Evolutionary conservation across 2,797 vertebrate species (phyloP).

Genomic region (Lophura swinhoii): DNA sequence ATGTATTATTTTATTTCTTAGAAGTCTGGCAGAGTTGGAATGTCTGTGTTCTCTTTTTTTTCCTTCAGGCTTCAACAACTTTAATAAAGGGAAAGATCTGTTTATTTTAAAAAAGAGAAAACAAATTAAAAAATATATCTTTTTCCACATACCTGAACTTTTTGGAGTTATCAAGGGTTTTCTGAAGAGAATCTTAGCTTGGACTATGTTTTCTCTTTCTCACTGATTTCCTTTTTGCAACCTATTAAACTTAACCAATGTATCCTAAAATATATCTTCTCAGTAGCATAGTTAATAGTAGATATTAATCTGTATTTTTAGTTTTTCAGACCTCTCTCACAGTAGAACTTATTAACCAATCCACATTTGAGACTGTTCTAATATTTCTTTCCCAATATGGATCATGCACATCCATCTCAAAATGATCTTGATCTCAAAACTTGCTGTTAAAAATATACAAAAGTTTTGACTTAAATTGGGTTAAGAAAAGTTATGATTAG

Average conservation of each 20-base stretch:
- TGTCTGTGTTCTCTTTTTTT: neutral
- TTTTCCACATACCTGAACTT: neutral
- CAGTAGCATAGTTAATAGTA: neutral
- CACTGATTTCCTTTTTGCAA: neutral
- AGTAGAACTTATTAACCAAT: neutral
- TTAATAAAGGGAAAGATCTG: neutral
- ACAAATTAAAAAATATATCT: neutral
- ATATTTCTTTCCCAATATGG: neutral
- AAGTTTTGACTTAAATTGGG: neutral
- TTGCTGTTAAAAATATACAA: neutral
- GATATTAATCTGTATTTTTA: neutral
- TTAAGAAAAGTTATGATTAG: neutral
- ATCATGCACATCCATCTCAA: neutral
- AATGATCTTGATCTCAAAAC: neutral
- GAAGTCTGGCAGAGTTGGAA: neutral
- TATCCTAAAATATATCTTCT: neutral
- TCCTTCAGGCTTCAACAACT: neutral
- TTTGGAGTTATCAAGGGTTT: neutral
- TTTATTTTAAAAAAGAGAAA: neutral
- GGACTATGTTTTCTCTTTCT: neutral
- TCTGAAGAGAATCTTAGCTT: neutral
- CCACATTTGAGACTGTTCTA: neutral
- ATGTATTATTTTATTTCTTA: neutral
- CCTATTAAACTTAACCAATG: neutral
- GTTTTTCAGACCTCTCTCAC: neutral